These are phyloP conservation scores for Halichondria panicea DNA, from an alignment of 37 sponge, comb jelly and placozoan species.

Conservation along the genomic window DNA sequence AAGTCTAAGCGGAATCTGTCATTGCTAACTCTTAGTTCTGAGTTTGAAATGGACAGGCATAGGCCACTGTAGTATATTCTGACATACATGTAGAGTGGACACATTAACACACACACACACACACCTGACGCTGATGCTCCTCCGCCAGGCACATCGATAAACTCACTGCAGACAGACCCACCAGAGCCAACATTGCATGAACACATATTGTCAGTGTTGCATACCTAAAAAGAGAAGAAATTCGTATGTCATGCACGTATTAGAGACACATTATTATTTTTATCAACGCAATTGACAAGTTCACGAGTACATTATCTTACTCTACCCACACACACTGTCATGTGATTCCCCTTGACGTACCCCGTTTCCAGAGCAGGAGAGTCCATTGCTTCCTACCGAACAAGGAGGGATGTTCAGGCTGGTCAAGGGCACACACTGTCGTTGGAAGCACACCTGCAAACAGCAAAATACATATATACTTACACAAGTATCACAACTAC, in stretches of 20 bases:
- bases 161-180: conserved; percentile 25
- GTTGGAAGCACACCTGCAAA: conserved; percentile 45
- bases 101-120: too few relatives aligned
- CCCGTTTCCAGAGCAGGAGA: conserved; percentile 58
- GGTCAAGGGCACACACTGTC: conserved; percentile 16
- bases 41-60: too few relatives aligned
- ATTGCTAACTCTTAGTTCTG: too few relatives aligned
- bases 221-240: conserved; percentile 20
- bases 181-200: conserved; percentile 46
- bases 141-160: background rate
- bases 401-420: conserved; percentile 31
- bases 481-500: background rate
- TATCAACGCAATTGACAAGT: too few relatives aligned
- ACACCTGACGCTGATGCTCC: conserved; percentile 7
- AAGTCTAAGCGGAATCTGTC: too few relatives aligned
- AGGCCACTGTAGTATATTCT: too few relatives aligned
- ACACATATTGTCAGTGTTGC: conserved; percentile 54
- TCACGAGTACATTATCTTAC: too few relatives aligned
- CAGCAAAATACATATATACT: background rate
- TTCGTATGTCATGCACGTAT: too few relatives aligned
- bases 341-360: conserved; percentile 6
- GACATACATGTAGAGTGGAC: too few relatives aligned
- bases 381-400: conserved; percentile 48
- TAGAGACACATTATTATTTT: too few relatives aligned
- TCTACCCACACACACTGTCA: too few relatives aligned